Base-by-base conservation (phyloP, 2,113 vertebrate species). In the Nothobranchius furzeri region DNA sequence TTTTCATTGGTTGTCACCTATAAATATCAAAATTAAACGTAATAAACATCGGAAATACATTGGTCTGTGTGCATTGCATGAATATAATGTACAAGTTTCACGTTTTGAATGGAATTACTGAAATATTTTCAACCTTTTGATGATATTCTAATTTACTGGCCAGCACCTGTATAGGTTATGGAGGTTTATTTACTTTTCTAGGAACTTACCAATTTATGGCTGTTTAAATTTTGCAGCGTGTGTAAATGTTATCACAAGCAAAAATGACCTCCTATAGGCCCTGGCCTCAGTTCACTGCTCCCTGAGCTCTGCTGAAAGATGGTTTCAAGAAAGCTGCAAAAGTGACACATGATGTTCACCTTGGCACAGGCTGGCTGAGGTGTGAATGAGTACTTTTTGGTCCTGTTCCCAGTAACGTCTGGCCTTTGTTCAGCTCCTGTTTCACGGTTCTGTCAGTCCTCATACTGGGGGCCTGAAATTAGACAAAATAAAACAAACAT, bases 381-480 rank as follows among this genome's bases (percentile, higher is more conserved):
- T 81, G 86, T 65, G 66, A 76, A 67, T 71, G 65, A 77, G 63
- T 49, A 17, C 15, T 42, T 85, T 73, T 80, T 65, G 64, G 81
- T 83, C 64, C 75, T 9, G 52, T 74, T 85, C 79, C 80, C 83
- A 49, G 58, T 66, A 45, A 46, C 45, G 80, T 66, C 78, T 82
- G 78, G 83, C 77, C 79, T 64, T 64, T 17, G 73, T 81, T 80
- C 60, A 72, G 85, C 81, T 88, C 79, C 85, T 49, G 82, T 85
- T 87, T 76, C 73, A 73, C 76, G 58, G 62, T 55, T 73, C 83
- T 70, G 83, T 80, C 81, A 75, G 82, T 57, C 43, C 17, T 74
- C 79, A 70, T 75, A 58, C 75, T 73, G 81, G 73, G 83, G 86
- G 84, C 76, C 86, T 88, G 85, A 78, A 87, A 84, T 87, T 75